These are phyloP conservation scores for Phyllotis vaccarum DNA, from an alignment of 2,797 vertebrate species.

Conservation along the genomic window DNA sequence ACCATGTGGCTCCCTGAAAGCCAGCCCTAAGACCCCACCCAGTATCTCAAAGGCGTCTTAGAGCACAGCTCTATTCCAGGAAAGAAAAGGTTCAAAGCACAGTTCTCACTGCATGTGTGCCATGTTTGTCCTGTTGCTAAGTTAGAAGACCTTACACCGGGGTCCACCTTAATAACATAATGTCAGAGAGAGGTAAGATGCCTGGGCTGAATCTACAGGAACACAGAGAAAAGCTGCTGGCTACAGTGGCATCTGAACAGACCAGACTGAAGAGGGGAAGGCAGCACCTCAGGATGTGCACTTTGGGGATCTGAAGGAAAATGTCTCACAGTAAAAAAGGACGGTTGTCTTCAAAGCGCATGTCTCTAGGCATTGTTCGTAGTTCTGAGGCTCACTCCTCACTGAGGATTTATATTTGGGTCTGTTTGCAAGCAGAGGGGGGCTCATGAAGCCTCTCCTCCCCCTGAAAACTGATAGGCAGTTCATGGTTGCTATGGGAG, in stretches of 20 bases:
- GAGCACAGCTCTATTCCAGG: neutral
- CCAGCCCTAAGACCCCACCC: neutral
- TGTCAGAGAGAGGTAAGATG: neutral
- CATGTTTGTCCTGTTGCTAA: neutral
- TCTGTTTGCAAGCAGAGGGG: neutral
- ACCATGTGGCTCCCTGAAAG: neutral
- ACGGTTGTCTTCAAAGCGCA: neutral
- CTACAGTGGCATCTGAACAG: neutral
- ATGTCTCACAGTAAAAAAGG: neutral
- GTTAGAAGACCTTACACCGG: neutral
- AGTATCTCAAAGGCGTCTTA: neutral
- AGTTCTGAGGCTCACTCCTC: neutral
- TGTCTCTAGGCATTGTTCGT: neutral
- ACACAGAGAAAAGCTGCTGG: neutral
- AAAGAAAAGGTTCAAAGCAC: neutral
- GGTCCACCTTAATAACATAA: neutral
- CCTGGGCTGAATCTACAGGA: neutral
- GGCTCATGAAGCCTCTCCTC: neutral
- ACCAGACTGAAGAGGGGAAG: neutral
- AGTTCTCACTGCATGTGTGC: neutral
- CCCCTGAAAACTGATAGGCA: neutral
- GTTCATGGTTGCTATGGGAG: neutral
- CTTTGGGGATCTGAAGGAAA: neutral
- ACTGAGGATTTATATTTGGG: neutral
- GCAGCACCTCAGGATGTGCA: neutral